Evolutionary conservation across 2,888 invertebrate genomes (phyloP).

Genomic region (Eugnorisma glareosa): DNA sequence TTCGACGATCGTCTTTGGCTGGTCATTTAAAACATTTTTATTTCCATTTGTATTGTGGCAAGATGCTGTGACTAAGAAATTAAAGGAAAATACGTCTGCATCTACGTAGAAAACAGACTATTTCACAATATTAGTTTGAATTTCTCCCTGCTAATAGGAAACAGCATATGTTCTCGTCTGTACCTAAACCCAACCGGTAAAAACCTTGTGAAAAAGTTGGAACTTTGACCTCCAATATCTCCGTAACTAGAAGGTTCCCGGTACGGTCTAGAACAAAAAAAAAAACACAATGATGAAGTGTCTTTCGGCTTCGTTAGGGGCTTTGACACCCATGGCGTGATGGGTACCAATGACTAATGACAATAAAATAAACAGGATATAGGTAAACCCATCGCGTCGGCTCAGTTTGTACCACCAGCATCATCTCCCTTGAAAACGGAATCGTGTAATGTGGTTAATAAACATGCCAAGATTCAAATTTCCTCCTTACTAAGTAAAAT

Average conservation of each 20-base stretch:
- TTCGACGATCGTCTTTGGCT: background rate
- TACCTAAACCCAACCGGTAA: background rate
- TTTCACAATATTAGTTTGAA: slow-evolving; percentile 12
- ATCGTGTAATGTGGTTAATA: background rate
- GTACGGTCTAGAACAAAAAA: too few relatives aligned
- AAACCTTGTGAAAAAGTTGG: too few relatives aligned
- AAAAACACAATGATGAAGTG: too few relatives aligned
- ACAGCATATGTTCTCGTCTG: background rate
- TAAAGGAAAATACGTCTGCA: background rate
- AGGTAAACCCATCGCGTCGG: background rate
- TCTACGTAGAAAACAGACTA: background rate
- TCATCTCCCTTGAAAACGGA: background rate
- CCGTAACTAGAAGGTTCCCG: too few relatives aligned
- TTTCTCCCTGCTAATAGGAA: background rate
- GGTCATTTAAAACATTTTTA: background rate
- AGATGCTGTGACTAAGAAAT: slow-evolving; percentile 20
- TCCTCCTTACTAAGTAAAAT: background rate
- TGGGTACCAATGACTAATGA: background rate
- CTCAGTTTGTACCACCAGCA: background rate
- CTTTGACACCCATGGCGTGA: too few relatives aligned
- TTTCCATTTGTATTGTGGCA: background rate
- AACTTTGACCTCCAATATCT: too few relatives aligned
- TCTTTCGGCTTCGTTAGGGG: too few relatives aligned
- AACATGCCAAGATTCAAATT: background rate
- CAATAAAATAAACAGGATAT: background rate